Evolutionary conservation across 2,797 vertebrate genomes (phyloP).

Genomic region (Pseudocheirus occidentalis): DNA sequence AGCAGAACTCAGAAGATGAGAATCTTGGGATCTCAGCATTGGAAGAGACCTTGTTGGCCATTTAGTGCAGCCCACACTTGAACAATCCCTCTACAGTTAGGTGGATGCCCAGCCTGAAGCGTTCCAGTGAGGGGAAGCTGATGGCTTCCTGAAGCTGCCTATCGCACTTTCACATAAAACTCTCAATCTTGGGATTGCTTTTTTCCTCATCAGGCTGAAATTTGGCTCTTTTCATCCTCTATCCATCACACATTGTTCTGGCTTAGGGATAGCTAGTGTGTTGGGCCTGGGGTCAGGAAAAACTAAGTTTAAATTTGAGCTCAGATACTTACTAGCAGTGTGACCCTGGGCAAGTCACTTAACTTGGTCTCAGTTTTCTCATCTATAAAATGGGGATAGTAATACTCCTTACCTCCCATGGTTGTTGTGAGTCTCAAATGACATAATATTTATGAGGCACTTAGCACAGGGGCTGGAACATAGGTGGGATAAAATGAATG

Average conservation of each 20-base stretch:
- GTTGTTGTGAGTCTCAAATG: not conserved
- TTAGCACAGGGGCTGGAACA: not conserved
- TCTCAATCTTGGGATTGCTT: not conserved
- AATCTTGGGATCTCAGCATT: not conserved
- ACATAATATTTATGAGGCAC: not conserved
- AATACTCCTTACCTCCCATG: not conserved
- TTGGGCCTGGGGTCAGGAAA: not conserved
- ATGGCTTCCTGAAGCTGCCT: not conserved
- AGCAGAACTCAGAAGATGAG: not conserved
- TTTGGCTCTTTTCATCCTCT: not conserved
- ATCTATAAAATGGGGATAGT: not conserved
- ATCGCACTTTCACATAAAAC: not conserved
- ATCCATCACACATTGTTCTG: not conserved
- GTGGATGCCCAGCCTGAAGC: not conserved
- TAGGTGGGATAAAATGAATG: not conserved
- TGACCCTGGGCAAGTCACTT: not conserved
- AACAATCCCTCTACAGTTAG: not conserved
- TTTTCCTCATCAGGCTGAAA: not conserved
- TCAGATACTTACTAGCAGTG: not conserved
- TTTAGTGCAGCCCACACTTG: not conserved
- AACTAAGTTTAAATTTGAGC: not conserved
- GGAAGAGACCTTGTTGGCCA: not conserved
- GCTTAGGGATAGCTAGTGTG: not conserved
- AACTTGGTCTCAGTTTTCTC: not conserved
- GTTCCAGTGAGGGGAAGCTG: not conserved